Percentiles rank a stretch among this genome's conserved stretches.
Conservation (phyloP, 2,888 invertebrate species). For the Cephalotes varians region DNA sequence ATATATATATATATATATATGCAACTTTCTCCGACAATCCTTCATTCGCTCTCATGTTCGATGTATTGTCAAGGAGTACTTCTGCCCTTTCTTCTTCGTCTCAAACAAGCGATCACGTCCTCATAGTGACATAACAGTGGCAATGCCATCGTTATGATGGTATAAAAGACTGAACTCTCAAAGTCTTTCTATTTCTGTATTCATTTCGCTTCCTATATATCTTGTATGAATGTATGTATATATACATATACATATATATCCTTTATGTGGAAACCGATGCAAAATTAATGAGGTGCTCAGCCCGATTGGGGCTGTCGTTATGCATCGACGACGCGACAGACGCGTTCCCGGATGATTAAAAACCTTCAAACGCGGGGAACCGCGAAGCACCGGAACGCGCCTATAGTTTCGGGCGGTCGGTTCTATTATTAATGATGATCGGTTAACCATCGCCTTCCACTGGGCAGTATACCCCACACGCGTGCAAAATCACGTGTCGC, state of each 20-base stretch:
- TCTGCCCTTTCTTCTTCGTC: conserved; percentile 39
- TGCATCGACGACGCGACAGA: not conserved
- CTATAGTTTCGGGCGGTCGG: not conserved
- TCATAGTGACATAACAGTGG: conserved; percentile 12
- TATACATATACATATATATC: too few relatives aligned
- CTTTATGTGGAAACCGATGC: conserved; percentile 45
- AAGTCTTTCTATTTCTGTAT: conserved; percentile 29
- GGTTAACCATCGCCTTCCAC: conserved; percentile 42
- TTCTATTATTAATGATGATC: conserved; percentile 56
- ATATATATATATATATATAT: not conserved
- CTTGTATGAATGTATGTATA: not conserved
- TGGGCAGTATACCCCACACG: conserved; percentile 8
- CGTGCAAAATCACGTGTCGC: conserved; percentile 33
- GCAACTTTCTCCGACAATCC: conserved; percentile 7
- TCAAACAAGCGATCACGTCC: conserved; percentile 46
- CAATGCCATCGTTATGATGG: conserved; percentile 45
- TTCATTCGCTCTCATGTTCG: conserved; percentile 30
- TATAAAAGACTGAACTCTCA: conserved; percentile 32
- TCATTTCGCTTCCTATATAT: conserved; percentile 18
- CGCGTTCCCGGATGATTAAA: not conserved
- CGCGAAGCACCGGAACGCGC: not conserved
- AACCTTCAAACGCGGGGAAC: not conserved
- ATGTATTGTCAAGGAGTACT: conserved; percentile 37
- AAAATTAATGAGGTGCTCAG: conserved; percentile 66
- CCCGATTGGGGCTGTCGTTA: conserved; percentile 10